Evolutionary conservation across 2,797 vertebrate species (phyloP), one percentile per base, ranked within the genome.

Genomic region (Cirrhinus molitorella): DNA sequence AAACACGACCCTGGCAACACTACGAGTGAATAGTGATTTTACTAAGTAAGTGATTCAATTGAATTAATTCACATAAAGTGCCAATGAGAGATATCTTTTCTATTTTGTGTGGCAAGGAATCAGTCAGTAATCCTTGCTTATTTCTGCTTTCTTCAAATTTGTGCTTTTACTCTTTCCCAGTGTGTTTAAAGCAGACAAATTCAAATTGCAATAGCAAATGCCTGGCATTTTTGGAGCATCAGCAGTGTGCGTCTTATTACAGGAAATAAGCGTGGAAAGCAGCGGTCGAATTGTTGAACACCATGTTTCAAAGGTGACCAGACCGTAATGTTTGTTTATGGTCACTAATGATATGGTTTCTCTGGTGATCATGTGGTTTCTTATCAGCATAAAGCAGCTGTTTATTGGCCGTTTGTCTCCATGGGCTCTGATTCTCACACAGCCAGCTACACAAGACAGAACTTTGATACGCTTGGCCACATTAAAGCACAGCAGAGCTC

Each of bases 351-450:
- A 85, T 72, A 85, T 53, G 66, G 53, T 55, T 66, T 28, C 80
- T 79, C 45, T 51, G 66, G 76, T 47, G 57, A 70, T 61, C 70
- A 49, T 76, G 57, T 72, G 28, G 37, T 53, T 70, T 80, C 68
- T 85, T 87, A 87, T 87, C 81, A 76, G 63, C 12, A 51, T 81
- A 73, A 71, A 80, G 71, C 84, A 87, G 84, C 34, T 71, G 77
- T 80, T 74, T 74, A 75, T 85, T 79, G 70, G 68, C 34, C 19
- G 47, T 66, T 80, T 67, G 70, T 66, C 49, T 85, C 70, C 25
- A 57, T 80, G 59, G 45, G 23, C 47, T 84, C 31, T 79, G 67
- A 73, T 49, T 80, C 43, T 78, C 17, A 13, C 65, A 51, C 57
- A 79, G 82, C 34, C 34, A 59, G 73, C 40, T 57, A 37, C 75